phyloP scores from a whole-genome alignment of 2,113 vertebrate genomes.

The Silurus asotus region DNA sequence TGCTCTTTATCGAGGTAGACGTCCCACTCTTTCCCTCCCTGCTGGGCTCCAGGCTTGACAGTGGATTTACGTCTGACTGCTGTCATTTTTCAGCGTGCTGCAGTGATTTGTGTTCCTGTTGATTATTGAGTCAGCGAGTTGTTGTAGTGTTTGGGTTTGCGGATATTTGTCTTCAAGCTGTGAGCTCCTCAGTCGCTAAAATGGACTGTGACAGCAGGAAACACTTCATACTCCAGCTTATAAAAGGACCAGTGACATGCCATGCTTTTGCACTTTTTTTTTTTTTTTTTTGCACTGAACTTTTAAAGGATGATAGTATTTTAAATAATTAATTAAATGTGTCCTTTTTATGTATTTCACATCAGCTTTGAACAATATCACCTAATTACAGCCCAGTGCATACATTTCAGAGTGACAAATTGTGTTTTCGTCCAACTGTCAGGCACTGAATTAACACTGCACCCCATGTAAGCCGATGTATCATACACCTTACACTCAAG shows the following conservation, averaged over 20 bases:
- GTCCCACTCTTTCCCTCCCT: background rate
- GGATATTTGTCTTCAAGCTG: constrained; percentile 21
- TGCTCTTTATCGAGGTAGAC: background rate
- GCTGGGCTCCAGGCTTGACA: background rate
- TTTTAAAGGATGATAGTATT: background rate
- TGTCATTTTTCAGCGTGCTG: constrained; percentile 3
- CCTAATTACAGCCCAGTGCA: background rate
- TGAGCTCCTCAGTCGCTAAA: background rate
- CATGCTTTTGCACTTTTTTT: background rate
- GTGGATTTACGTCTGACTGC: background rate
- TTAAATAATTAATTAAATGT: background rate
- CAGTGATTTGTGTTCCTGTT: background rate
- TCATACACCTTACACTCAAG: too few species aligned
- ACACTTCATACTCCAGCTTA: background rate
- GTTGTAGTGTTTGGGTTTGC: constrained; percentile 21
- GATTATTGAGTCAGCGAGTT: background rate
- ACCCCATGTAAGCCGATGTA: background rate
- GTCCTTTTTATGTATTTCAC: background rate
- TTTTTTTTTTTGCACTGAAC: background rate
- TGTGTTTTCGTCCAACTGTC: too few species aligned
- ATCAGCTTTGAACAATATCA: too few species aligned
- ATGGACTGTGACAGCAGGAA: background rate
- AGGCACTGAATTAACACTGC: background rate
- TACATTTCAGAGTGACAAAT: background rate
- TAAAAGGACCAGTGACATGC: background rate